phyloP scores from a whole-genome alignment of 2,113 vertebrate species.

The Cromileptes altivelis region DNA sequence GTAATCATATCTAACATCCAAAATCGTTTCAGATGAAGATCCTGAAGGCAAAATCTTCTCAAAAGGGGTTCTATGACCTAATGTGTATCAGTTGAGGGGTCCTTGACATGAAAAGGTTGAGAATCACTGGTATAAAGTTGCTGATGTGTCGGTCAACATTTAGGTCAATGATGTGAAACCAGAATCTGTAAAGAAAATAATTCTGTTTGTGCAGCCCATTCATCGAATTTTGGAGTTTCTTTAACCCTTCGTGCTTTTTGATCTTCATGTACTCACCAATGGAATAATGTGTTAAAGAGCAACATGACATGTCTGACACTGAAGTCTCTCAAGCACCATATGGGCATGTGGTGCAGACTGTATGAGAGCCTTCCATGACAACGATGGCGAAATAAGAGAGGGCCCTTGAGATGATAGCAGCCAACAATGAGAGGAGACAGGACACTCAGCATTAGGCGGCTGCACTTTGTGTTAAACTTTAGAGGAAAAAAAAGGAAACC shows the following conservation, averaged over 20 bases:
- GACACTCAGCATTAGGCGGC: slow-evolving; percentile 4
- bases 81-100: too few relatives aligned
- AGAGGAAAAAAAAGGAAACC: neutral
- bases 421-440: slow-evolving; percentile 14
- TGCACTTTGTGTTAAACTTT: slow-evolving; percentile 1
- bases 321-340: slow-evolving; percentile 5
- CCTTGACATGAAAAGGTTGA: too few relatives aligned
- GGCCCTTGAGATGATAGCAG: slow-evolving; percentile 22
- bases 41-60: too few relatives aligned
- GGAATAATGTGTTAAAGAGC: too few relatives aligned
- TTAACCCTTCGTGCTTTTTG: neutral
- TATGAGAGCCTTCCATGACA: slow-evolving; percentile 1
- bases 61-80: too few relatives aligned
- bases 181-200: neutral
- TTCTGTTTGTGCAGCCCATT: neutral
- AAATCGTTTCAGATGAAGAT: too few relatives aligned
- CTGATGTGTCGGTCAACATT: neutral
- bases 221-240: neutral
- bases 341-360: neutral
- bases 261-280: neutral
- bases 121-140: too few relatives aligned
- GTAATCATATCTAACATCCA: too few relatives aligned
- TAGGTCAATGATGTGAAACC: neutral
- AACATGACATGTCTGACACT: neutral
- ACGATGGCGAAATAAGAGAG: neutral